phyloP scores from a whole-genome alignment of 2,113 vertebrate species.

The Notarius lentiginosus region DNA sequence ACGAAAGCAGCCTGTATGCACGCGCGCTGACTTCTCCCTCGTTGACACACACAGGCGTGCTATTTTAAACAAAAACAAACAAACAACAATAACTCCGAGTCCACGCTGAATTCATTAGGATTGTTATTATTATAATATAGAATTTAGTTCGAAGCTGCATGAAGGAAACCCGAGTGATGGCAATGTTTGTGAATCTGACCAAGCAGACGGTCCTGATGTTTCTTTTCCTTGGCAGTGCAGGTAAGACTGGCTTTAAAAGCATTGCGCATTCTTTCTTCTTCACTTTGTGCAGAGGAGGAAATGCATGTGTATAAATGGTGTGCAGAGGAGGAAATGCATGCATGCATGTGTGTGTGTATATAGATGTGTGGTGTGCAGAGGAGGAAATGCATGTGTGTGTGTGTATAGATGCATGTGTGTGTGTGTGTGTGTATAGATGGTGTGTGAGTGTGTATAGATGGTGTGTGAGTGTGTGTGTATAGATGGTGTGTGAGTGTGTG shows the following conservation, averaged over 20 bases:
- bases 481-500: too few species aligned
- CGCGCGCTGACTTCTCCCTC: slow-evolving; percentile 65
- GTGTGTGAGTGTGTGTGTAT: too few species aligned
- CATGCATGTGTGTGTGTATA: neutral
- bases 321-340: too few species aligned
- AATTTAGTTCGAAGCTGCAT: neutral
- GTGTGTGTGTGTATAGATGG: too few species aligned
- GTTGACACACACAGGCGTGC: slow-evolving; percentile 32
- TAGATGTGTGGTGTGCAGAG: too few species aligned
- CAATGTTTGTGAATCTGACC: slow-evolving; percentile 78
- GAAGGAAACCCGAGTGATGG: slow-evolving; percentile 68
- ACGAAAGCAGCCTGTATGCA: slow-evolving; percentile 67
- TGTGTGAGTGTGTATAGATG: too few species aligned
- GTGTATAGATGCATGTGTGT: too few species aligned
- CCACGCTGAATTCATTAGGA: slow-evolving; percentile 23
- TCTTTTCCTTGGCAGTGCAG: slow-evolving; percentile 84
- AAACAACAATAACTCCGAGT: slow-evolving; percentile 3
- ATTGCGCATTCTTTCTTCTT: slow-evolving; percentile 6
- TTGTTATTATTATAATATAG: neutral
- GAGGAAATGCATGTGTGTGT: too few species aligned
- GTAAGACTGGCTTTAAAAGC: slow-evolving; percentile 68
- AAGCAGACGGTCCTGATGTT: slow-evolving; percentile 81
- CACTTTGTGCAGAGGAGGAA: neutral
- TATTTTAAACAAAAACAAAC: slow-evolving; percentile 21
- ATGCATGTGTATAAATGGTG: neutral